Percentiles rank a stretch among this genome's conserved stretches.
These are phyloP conservation scores for Haplochromis burtoni DNA, from an alignment of 2,113 vertebrate species.

Conservation along the genomic window DNA sequence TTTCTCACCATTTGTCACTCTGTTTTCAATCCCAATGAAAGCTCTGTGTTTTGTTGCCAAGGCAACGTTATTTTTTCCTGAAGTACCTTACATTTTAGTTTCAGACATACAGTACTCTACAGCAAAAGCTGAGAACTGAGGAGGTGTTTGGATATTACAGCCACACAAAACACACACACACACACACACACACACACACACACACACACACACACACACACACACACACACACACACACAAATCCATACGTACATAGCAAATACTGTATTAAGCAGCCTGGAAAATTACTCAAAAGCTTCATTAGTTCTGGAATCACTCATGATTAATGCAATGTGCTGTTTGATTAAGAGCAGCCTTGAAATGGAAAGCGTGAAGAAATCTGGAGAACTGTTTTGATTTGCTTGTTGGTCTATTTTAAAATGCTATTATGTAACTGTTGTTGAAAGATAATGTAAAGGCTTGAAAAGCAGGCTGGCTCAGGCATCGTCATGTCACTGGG, in stretches of 20 bases:
- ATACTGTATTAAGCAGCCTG: neutral
- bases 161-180: neutral
- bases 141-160: neutral
- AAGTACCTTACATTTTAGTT: slow-evolving; percentile 60
- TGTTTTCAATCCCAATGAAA: slow-evolving; percentile 39
- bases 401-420: slow-evolving; percentile 2
- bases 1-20: slow-evolving; percentile 45
- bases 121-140: neutral
- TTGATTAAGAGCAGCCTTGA: neutral
- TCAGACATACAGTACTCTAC: slow-evolving; percentile 20
- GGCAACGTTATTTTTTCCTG: slow-evolving; percentile 43
- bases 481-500: neutral
- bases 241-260: neutral
- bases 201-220: neutral
- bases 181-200: neutral
- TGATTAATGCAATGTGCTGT: neutral
- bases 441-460: slow-evolving; percentile 16
- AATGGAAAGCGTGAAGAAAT: neutral
- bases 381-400: neutral
- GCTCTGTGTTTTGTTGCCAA: slow-evolving; percentile 68
- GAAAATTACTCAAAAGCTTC: neutral
- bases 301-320: neutral
- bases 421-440: slow-evolving; percentile 4
- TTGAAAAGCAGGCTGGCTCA: neutral
- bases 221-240: neutral